Base-by-base conservation (phyloP, 2,888 invertebrate genomes). In the Lysandra bellargus region DNA sequence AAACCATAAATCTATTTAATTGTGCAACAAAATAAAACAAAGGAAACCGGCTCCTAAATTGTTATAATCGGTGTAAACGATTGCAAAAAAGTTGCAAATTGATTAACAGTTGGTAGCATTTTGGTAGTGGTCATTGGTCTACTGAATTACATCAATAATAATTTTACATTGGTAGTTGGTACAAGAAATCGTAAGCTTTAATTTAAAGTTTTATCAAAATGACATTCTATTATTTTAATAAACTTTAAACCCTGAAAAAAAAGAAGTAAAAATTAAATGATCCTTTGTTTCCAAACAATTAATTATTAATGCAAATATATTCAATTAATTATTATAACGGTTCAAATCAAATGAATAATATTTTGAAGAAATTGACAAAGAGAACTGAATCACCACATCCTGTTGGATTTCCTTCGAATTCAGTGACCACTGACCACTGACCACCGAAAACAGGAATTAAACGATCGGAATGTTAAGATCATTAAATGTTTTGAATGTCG, bases 391-490 rank as follows among this genome's bases (percentile, higher is more conserved):
- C 33, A 69, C 23, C 37, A 74, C 23, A 44, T 74, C 23, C 74
- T 44, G 44, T 44, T 44, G 44, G 17, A 78, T 81, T 82, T 80
- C 79, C 79, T 81, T 81, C 79, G 78, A 79, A 81, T 84, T 85
- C 86, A 88, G 85, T 81, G 83, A 84, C 84, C 86, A 88, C 86
- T 86, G 61, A 30, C 23, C 64, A 64, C 30, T 64, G 69, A 23
- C 30, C 30, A 87, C 86, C 83, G 81, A 87, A 85, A 90, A 91
- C 88, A 86, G 87, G 88, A 89, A 88, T 88, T 83, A 87, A 89
- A 91, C 89, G 89, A 83, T 83, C 80, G 90, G 91, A 90, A 92
- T 92, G 89, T 87, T 84, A 87, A 84, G 84, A 89, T 88, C 87
- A 91, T 93, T 90, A 86, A 91, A 91, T 33, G 69, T 90, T 90